Conservation (phyloP, 1,140 invertebrate species). For the Orius laevigatus region DNA sequence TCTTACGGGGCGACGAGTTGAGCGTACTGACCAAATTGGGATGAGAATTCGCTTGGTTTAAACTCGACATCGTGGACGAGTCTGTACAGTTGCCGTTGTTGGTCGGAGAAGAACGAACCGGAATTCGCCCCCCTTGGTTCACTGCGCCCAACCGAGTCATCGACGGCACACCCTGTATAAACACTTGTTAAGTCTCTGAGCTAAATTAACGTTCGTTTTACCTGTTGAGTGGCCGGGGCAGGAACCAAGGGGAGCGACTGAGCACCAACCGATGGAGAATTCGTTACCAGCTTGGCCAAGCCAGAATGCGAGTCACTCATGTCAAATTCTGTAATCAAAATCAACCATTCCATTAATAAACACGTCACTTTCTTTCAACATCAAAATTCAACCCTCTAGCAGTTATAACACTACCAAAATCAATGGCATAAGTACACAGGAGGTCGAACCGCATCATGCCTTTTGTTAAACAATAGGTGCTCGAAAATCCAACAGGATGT, state of each 20-base stretch:
- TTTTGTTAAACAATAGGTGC: too few relatives aligned
- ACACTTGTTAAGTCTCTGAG: neutral
- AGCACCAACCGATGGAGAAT: conserved; percentile 4
- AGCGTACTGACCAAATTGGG: conserved; percentile 4
- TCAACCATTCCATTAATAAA: neutral
- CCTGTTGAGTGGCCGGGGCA: conserved; percentile 10
- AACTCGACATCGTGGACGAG: conserved; percentile 1
- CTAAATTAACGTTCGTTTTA: neutral
- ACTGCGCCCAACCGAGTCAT: conserved; percentile 14
- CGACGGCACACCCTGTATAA: conserved; percentile 9
- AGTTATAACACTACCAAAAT: too few relatives aligned
- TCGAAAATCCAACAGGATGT: too few relatives aligned
- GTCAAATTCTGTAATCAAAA: conserved; percentile 13
- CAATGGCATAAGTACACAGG: too few relatives aligned
- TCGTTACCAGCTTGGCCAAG: conserved; percentile 9
- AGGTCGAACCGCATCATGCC: too few relatives aligned
- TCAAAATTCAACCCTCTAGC: too few relatives aligned
- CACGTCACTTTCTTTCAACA: too few relatives aligned
- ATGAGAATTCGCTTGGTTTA: conserved; percentile 9
- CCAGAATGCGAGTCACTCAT: conserved; percentile 14
- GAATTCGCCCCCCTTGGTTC: conserved; percentile 14
- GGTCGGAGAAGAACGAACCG: conserved; percentile 1
- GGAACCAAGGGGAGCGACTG: conserved; percentile 16
- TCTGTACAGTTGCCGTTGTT: conserved; percentile 8
- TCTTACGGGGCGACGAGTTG: conserved; percentile 3